Conservation (phyloP, 2,888 invertebrate genomes). For the Caenorhabditis uteleia region DNA sequence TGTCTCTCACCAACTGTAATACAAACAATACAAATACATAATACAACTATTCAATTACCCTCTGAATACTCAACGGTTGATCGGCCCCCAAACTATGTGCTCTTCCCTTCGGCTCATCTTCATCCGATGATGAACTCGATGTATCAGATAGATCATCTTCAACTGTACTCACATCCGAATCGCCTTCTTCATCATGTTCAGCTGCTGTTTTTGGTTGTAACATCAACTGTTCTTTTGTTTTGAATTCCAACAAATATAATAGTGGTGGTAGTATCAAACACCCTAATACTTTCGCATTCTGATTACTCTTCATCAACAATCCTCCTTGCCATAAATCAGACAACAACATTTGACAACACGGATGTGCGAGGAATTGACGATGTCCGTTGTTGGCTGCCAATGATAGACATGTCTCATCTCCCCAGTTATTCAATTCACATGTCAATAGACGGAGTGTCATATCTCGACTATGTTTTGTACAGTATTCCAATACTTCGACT, state of each 20-base stretch:
- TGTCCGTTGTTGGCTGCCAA: constrained; percentile 94
- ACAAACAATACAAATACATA: no score
- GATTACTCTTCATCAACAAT: constrained; percentile 81
- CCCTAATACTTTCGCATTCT: constrained; percentile 71
- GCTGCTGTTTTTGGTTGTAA: constrained; percentile 80
- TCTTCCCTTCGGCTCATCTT: constrained; percentile 13
- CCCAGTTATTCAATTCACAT: constrained; percentile 95
- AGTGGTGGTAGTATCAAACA: constrained; percentile 89
- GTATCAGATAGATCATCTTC: constrained; percentile 7
- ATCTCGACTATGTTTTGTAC: constrained; percentile 90
- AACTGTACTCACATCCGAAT: constrained; percentile 33
- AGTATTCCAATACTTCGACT: constrained; percentile 90
- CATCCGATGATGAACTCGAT: constrained; percentile 9
- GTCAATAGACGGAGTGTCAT: constrained; percentile 88
- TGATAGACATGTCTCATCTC: constrained; percentile 94
- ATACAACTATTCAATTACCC: no score
- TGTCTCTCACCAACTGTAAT: constrained; percentile 31
- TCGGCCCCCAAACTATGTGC: constrained; percentile 23
- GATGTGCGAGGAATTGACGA: constrained; percentile 73
- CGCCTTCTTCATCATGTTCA: constrained; percentile 47
- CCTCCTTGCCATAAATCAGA: constrained; percentile 99
- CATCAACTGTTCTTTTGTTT: constrained; percentile 94
- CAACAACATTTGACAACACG: constrained; percentile 84
- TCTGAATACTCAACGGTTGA: constrained; percentile 39
- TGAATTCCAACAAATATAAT: constrained; percentile 86